Evolutionary conservation across 2,888 invertebrate genomes (phyloP), one percentile per base, ranked within the genome.

Genomic region (Cheilosia urbana): DNA sequence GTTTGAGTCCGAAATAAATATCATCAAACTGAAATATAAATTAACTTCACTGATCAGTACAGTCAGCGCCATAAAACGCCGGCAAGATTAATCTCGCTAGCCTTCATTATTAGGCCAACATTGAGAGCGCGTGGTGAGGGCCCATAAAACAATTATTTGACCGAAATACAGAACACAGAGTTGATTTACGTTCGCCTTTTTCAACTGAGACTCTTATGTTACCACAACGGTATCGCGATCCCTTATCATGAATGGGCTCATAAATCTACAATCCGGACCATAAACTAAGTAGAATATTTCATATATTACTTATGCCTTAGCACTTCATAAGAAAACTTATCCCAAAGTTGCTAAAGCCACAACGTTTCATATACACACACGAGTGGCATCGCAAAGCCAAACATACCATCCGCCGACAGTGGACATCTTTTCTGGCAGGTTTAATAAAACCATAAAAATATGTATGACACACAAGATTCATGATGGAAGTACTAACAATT

Each of bases 281-380:
- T 68, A 76, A 76, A 76, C 60, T 51, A 13, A 2, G 21, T 30
- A 24, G 68, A 47, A 66, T 68, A 68, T 76, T 45, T 60, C 45
- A 11, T 42, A 66, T 76, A 60, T 58, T 58, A 76, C 68, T 60
- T 66, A 76, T 76, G 58, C 11, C 51, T 60, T 68, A 42, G 60
- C 76, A 76, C 60, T 53, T 58, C 76, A 76, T 76, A 76, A 76
- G 68, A 34, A 76, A 68, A 68, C 49, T 58, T 65, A 57, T 58
- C 47, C 58, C 49, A 57, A 66, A 66, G 58, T 58, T 51, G 37
- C 57, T 51, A 34, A 49, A 51, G 45, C 34, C n/a, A 17, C 49
- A 30, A 51, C 19, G 57, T 75, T 65, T 57, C 57, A 53, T 53
- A 34, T 4, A 37, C 24, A 51, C 24, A 51, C n/a, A 27, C 24